phyloP scores from a whole-genome alignment of 2,113 vertebrate genomes.

The Sapajus apella region DNA sequence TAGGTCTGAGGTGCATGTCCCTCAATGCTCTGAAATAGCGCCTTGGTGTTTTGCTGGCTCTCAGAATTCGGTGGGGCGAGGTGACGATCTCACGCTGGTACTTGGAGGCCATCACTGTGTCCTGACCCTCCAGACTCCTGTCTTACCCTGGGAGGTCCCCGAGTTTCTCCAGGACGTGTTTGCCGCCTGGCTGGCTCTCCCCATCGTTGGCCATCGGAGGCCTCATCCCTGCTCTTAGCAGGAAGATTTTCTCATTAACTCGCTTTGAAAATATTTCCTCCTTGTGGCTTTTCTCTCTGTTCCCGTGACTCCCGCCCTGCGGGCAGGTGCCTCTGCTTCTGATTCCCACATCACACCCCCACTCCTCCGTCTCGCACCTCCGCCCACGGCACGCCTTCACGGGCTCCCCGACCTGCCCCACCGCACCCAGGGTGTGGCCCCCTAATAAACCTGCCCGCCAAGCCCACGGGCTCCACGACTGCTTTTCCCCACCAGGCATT shows the following conservation, averaged over 20 bases:
- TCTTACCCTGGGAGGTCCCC: background rate
- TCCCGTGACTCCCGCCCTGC: accelerated
- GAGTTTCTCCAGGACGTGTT: background rate
- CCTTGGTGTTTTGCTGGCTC: background rate
- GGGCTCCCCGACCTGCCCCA: background rate
- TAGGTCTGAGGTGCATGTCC: no score
- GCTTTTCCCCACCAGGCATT: background rate
- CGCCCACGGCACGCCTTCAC: accelerated
- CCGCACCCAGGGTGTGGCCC: no score
- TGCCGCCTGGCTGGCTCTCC: background rate
- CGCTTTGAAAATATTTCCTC: background rate
- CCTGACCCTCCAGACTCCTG: background rate
- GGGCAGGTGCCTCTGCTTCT: background rate
- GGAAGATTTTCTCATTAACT: background rate
- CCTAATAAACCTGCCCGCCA: no score
- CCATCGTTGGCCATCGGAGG: background rate
- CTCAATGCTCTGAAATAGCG: background rate
- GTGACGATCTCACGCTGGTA: background rate
- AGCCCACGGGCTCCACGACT: background rate
- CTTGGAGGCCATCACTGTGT: background rate
- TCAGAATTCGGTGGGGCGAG: accelerated
- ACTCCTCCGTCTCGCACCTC: background rate
- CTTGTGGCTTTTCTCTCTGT: background rate
- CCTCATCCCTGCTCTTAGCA: background rate
- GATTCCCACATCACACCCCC: accelerated